phyloP scores from a whole-genome alignment of 1,140 invertebrate species.

The Pseudomyrmex dendroicus region DNA sequence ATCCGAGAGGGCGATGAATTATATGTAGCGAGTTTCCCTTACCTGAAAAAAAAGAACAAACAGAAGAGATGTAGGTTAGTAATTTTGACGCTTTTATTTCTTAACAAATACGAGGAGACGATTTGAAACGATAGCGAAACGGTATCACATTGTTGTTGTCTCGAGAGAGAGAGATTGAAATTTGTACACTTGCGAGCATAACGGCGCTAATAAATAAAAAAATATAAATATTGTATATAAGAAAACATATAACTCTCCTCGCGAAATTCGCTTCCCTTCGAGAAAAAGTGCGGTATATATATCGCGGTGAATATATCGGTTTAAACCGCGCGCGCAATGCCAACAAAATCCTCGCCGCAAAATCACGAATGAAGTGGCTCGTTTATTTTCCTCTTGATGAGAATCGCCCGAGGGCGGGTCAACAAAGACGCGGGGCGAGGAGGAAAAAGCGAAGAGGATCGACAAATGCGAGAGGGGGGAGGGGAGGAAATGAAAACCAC shows the following conservation, averaged over 20 bases:
- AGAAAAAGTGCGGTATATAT: conserved; percentile 7
- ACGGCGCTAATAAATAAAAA: too few species aligned
- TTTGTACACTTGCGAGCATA: too few species aligned
- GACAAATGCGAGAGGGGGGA: conserved; percentile 46
- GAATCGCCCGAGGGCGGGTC: conserved; percentile 70
- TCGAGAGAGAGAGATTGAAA: too few species aligned
- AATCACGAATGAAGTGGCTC: conserved; percentile 71
- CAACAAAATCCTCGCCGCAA: conserved; percentile 69
- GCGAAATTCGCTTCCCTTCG: neutral
- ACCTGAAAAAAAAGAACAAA: conserved; percentile 37
- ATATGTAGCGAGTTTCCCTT: neutral
- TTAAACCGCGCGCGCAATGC: conserved; percentile 16
- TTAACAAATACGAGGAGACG: too few species aligned
- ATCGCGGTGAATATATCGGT: conserved; percentile 38
- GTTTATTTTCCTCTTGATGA: conserved; percentile 72
- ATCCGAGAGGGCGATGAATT: neutral
- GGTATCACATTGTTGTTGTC: too few species aligned
- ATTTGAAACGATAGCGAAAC: too few species aligned
- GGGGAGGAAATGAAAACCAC: conserved; percentile 68
- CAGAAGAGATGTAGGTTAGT: neutral
- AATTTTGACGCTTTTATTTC: neutral
- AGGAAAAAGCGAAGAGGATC: conserved; percentile 33
- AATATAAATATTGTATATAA: conserved; percentile 28
- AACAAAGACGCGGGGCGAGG: conserved; percentile 53
- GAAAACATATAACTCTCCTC: conserved; percentile 8